Conservation (phyloP, 2,797 vertebrate genomes). For the Ispidina lecontei region DNA sequence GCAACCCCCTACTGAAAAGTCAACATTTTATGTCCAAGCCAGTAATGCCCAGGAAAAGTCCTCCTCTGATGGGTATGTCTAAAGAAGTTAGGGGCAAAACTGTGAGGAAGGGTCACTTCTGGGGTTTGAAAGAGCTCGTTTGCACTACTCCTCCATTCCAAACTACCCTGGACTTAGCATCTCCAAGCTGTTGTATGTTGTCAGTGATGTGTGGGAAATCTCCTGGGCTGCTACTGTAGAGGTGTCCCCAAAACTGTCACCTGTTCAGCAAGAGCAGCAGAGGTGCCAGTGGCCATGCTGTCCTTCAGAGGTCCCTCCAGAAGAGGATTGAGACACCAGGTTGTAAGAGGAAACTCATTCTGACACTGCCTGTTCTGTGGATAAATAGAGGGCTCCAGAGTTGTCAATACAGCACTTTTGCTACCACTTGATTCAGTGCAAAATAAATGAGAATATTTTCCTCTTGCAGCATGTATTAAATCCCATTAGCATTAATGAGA, state of each 20-base stretch:
- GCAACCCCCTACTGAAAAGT: not conserved
- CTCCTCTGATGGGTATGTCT: not conserved
- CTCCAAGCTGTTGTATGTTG: accelerated
- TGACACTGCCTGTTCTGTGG: not conserved
- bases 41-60: not conserved
- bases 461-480: constrained; percentile 67
- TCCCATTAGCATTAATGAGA: constrained; percentile 73
- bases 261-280: not conserved
- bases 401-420: constrained; percentile 62
- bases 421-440: constrained; percentile 24
- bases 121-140: not conserved
- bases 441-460: constrained; percentile 71
- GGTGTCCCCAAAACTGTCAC: not conserved
- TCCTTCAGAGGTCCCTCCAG: not conserved
- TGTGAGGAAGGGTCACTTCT: not conserved
- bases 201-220: not conserved
- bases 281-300: not conserved
- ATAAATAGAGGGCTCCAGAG: constrained; percentile 46
- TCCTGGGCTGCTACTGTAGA: not conserved
- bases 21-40: not conserved
- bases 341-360: not conserved
- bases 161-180: not conserved
- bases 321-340: not conserved
- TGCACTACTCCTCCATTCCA: not conserved
- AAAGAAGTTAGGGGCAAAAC: not conserved